Percentiles rank a stretch among this genome's conserved stretches.
Conservation (phyloP, 2,888 invertebrate genomes). For the Anodontia alba region DNA sequence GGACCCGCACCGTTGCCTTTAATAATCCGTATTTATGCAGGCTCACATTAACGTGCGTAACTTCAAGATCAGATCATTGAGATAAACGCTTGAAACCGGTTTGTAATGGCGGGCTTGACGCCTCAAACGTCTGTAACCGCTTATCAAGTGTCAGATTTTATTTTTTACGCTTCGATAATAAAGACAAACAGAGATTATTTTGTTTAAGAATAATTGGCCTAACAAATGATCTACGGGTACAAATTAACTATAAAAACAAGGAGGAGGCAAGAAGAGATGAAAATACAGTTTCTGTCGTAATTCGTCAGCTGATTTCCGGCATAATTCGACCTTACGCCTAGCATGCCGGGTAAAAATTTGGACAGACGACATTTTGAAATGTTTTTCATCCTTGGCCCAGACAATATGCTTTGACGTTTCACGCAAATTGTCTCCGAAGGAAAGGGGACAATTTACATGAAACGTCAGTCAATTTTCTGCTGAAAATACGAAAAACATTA, state of each 20-base stretch:
- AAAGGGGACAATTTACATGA: too few species aligned
- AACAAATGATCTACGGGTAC: conserved; percentile 11
- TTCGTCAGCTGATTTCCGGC: too few species aligned
- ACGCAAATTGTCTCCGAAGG: too few species aligned
- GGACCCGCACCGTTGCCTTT: conserved; percentile 11
- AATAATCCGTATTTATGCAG: background rate
- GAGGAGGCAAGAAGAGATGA: background rate
- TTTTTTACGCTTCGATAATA: conserved; percentile 16
- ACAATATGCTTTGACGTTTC: too few species aligned
- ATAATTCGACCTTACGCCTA: background rate
- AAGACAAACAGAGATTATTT: conserved; percentile 12
- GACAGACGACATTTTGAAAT: too few species aligned
- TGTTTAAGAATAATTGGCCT: conserved; percentile 6
- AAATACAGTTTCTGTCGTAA: background rate
- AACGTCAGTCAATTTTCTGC: too few species aligned
- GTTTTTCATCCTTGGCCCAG: too few species aligned
- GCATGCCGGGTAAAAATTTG: too few species aligned
- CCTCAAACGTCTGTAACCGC: conserved; percentile 12
- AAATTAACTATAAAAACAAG: background rate
- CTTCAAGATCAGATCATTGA: conserved; percentile 1
- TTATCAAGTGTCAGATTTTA: conserved; percentile 16
- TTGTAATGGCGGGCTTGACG: conserved; percentile 12
- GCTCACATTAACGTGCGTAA: background rate
- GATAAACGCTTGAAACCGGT: background rate
- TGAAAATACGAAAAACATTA: too few species aligned